These are phyloP conservation scores for Clarias pachynema DNA, from an alignment of 2,797 vertebrate genomes.

Conservation along the genomic window DNA sequence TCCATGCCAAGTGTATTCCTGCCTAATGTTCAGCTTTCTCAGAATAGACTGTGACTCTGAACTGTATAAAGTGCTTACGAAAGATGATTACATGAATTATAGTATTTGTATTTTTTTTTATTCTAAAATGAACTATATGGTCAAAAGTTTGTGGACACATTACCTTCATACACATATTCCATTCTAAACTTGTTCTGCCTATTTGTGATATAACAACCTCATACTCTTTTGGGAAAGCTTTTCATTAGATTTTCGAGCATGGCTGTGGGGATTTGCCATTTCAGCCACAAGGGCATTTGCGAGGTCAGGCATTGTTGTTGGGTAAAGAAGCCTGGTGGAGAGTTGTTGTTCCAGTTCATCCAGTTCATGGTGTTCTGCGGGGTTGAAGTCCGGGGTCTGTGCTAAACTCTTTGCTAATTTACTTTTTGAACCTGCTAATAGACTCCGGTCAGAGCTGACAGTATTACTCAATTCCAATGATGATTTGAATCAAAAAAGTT, in stretches of 20 bases:
- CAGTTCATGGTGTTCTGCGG: neutral
- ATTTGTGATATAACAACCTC: neutral
- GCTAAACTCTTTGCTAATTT: too few relatives aligned
- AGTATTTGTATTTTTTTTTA: neutral
- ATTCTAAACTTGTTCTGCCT: neutral
- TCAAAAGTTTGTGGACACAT: neutral
- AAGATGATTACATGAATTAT: neutral
- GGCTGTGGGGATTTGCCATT: neutral
- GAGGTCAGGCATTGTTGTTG: neutral
- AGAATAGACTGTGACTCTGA: neutral
- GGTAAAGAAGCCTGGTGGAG: neutral
- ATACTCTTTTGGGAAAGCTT: neutral
- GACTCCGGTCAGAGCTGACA: too few relatives aligned
- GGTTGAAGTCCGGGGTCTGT: neutral
- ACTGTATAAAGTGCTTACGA: neutral
- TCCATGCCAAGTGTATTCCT: neutral
- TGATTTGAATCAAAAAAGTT: too few relatives aligned
- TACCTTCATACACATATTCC: too few relatives aligned
- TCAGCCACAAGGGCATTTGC: neutral
- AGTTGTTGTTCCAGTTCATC: neutral
- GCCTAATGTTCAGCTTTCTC: neutral
- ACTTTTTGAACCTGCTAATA: too few relatives aligned
- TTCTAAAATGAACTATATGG: neutral
- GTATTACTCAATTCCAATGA: too few relatives aligned
- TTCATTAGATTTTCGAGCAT: neutral